Evolutionary conservation across 2,888 invertebrate genomes (phyloP), one percentile per base, ranked within the genome.

Genomic region (Furcula furcula): DNA sequence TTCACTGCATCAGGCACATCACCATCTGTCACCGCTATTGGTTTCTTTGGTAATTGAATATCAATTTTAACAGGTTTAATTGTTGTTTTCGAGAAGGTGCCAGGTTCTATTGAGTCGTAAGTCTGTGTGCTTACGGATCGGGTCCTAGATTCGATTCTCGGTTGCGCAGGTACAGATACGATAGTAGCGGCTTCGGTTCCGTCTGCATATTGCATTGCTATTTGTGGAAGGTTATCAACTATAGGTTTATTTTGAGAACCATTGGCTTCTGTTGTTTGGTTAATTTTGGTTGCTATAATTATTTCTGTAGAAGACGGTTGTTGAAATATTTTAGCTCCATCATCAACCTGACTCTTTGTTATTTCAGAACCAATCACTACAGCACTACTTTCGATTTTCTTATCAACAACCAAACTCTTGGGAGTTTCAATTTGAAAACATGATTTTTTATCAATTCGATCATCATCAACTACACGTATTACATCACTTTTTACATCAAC

Each of bases 1-100:
- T n/a, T n/a, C n/a, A n/a, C n/a, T n/a, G n/a, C n/a, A n/a, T n/a
- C n/a, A n/a, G n/a, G 7, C 13, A 13, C 13, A 13, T 25, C 14
- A 26, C 26, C 9, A 26, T n/a, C n/a, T n/a, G 26, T 25, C 11
- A 25, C 13, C 7, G 1, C 1, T 25, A 13, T 7, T 4, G n/a
- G 25, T 12, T 18, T 28, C 28, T 16, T 28, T 28, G 28, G 28
- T 14, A n/a, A n/a, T 21, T 21, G 10, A 21, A 9, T 10, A n/a
- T 21, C 21, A 21, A 21, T 5, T 3, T 5, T 21, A 4, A 21
- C 21, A 10, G 21, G 21, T 21, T 10, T 21, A 12, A 26, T 14
- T 14, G 14, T 20, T 2, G 26, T 26, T 26, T 26, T 26, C 0
- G 26, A 26, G 9, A 14, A 26, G 4, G 26, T 26, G 1, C 26